Conservation (phyloP, 2,797 vertebrate genomes). For the Sylvia borin region DNA sequence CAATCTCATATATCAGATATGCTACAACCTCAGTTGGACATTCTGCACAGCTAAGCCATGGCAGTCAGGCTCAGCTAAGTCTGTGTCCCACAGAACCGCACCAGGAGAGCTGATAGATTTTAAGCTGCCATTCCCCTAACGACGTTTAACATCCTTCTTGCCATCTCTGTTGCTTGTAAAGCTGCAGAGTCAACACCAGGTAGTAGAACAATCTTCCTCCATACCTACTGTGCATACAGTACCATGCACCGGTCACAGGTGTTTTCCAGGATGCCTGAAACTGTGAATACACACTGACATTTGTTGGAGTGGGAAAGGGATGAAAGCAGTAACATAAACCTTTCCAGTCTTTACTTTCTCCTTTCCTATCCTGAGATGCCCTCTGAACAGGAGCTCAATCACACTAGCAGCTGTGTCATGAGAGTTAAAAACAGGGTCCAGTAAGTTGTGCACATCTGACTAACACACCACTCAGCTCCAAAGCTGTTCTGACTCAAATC, state of each 20-base stretch:
- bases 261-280: not conserved
- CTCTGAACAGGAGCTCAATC: not conserved
- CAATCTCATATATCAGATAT: not conserved
- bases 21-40: not conserved
- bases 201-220: not conserved
- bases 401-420: rapidly evolving
- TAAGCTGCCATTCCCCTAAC: not conserved
- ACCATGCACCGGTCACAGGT: not conserved
- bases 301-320: not conserved
- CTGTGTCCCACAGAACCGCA: not conserved
- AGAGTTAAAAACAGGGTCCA: not conserved
- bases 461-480: rapidly evolving
- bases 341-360: not conserved
- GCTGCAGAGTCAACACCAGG: rapidly evolving
- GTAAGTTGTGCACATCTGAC: not conserved
- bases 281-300: not conserved
- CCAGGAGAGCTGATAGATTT: not conserved
- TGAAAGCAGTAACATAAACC: rapidly evolving
- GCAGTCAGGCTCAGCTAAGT: not conserved
- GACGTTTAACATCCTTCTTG: not conserved
- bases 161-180: not conserved
- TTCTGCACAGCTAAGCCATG: rapidly evolving
- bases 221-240: rapidly evolving
- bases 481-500: not conserved
- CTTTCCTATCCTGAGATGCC: not conserved